These are phyloP conservation scores for Maconellicoccus hirsutus DNA, from an alignment of 1,140 invertebrate species.

Conservation along the genomic window DNA sequence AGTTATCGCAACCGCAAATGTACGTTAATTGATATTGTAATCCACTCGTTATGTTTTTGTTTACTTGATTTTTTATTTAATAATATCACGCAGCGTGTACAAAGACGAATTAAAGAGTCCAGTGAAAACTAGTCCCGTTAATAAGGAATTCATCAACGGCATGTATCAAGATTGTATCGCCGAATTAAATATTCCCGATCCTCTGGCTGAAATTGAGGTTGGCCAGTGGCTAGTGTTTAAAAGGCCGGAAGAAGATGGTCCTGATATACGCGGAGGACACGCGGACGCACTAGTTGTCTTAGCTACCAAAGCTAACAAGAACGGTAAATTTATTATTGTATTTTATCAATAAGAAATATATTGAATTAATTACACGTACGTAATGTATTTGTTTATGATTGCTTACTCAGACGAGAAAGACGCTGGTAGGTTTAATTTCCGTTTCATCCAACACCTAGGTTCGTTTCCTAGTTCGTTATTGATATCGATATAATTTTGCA, in stretches of 20 bases:
- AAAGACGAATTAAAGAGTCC: neutral
- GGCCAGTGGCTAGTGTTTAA: conserved; percentile 62
- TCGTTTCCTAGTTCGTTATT: neutral
- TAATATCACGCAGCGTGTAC: too few species aligned
- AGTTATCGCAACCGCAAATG: conserved; percentile 11
- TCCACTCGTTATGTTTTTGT: too few species aligned
- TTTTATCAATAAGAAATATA: too few species aligned
- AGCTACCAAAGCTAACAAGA: conserved; percentile 82
- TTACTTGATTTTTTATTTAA: too few species aligned
- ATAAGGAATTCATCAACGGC: neutral
- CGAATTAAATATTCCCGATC: conserved; percentile 26
- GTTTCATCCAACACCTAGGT: conserved; percentile 32
- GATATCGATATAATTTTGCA: conserved; percentile 37
- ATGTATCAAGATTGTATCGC: neutral
- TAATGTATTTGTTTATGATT: too few species aligned
- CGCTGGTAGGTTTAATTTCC: conserved; percentile 37
- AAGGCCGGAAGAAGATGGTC: conserved; percentile 65
- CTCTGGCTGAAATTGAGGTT: conserved; percentile 70
- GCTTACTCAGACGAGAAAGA: conserved; percentile 42
- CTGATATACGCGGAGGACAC: conserved; percentile 78
- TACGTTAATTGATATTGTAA: neutral
- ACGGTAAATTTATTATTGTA: conserved; percentile 42
- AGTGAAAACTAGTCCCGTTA: neutral
- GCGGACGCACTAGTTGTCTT: conserved; percentile 85
- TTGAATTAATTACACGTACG: too few species aligned